These are phyloP conservation scores for Ischnura elegans DNA, from an alignment of 2,888 invertebrate genomes.

Conservation along the genomic window DNA sequence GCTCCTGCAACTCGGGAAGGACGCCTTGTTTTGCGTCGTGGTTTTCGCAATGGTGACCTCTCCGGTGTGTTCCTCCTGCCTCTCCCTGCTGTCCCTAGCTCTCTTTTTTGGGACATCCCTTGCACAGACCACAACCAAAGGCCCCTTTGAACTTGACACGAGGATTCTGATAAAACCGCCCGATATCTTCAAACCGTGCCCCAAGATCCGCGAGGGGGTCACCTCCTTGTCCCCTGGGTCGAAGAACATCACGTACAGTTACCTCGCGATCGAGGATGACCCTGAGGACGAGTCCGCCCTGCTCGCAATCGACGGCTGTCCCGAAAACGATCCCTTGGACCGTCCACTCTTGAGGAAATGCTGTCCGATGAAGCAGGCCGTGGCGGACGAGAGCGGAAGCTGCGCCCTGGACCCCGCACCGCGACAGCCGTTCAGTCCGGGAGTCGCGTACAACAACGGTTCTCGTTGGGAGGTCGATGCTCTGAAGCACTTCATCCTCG, in stretches of 20 bases:
- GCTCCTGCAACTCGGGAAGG: background rate
- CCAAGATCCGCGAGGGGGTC: background rate
- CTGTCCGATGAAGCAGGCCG: background rate
- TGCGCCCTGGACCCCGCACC: background rate
- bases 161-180: background rate
- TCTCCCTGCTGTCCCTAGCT: background rate
- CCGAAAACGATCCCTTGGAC: background rate
- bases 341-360: background rate
- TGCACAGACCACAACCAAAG: background rate
- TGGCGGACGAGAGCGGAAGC: background rate
- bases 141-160: background rate
- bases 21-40: background rate
- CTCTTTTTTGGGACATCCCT: background rate
- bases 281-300: background rate
- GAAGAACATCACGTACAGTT: background rate
- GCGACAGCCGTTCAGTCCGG: background rate
- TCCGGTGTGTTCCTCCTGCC: background rate
- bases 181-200: background rate
- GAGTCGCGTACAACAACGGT: background rate
- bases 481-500: background rate
- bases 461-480: conserved; percentile 2
- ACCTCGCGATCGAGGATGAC: conserved; percentile 3
- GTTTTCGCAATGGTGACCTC: conserved; percentile 4
- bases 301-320: background rate
- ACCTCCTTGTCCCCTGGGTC: background rate